Conservation (phyloP, 2,888 invertebrate genomes). For the Tenthredo distinguenda region DNA sequence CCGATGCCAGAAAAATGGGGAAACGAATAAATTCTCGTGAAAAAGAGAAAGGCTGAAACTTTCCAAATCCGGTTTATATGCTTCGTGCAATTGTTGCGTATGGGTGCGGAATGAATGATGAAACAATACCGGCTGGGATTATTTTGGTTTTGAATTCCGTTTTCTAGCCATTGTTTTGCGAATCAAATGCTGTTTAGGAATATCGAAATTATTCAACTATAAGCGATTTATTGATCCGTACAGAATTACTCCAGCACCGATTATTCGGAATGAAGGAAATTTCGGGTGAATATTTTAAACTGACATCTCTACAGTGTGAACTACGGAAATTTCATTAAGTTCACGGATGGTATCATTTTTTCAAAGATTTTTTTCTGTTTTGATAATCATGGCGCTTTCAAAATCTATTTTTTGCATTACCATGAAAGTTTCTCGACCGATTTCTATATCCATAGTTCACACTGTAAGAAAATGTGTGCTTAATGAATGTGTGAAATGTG, state of each 20-base stretch:
- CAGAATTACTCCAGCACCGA: neutral
- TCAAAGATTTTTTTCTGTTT: neutral
- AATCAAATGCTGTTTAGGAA: neutral
- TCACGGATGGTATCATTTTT: neutral
- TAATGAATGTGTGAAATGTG: no score
- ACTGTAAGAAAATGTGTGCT: no score
- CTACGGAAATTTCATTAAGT: neutral
- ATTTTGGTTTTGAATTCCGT: neutral
- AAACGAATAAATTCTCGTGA: neutral
- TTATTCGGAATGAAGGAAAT: neutral
- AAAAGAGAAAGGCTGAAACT: neutral
- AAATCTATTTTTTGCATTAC: neutral
- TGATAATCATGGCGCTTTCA: neutral
- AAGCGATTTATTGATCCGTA: neutral
- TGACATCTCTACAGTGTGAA: neutral
- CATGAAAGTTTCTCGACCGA: neutral
- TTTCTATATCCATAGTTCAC: neutral
- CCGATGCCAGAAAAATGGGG: slow-evolving; percentile 2
- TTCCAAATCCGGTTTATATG: neutral
- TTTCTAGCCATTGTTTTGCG: neutral
- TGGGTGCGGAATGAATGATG: neutral
- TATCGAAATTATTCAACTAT: neutral
- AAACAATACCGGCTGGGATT: neutral
- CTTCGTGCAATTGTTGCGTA: neutral
- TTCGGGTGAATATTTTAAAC: neutral